Evolutionary conservation across 2,888 invertebrate species (phyloP), one percentile per base, ranked within the genome.

Genomic region (Mesochorus sp.): DNA sequence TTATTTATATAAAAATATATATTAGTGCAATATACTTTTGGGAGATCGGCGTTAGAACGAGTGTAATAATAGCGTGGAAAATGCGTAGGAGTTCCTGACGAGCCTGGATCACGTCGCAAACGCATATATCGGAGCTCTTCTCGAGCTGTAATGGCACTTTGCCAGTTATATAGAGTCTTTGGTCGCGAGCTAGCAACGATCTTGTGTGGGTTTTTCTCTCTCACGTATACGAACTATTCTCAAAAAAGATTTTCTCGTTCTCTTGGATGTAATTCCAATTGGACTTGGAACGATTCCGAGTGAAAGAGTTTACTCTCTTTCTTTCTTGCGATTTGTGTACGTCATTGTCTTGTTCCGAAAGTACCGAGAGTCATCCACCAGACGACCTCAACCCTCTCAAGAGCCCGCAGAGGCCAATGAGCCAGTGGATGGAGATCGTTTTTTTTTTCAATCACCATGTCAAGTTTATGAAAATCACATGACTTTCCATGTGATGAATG

Each of bases 1-100:
- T 37, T 14, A 37, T 39, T 21, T 47, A 55, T 37, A n/a, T n/a
- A 21, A 19, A 51, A 8, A 59, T 26, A 39, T 5, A 49, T 57
- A n/a, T 21, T 24, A 49, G 21, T 42, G 59, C 26, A 10, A 57
- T 17, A 44, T 59, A 44, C 26, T 66, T 59, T 78, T 24, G 31
- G 19, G 64, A 59, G 44, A 59, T 44, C 21, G 57, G 59, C 49
- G 39, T 62, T 57, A 66, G 28, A 28, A 37, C 6, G 39, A n/a
- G 67, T 70, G n/a, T 78, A 79, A 79, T 79, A 75, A 75, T 75
- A 79, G 70, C 71, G 66, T 24, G 70, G 47, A 79, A 71, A 61
- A 79, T 51, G 78, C 74, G 78, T 79, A 75, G 78, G 78, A 74
- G 78, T 75, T 75, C 78, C 71, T 67, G 74, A 79, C 74, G 78